Evolutionary conservation across 2,888 invertebrate genomes (phyloP).

Genomic region (Dryococelus australis): DNA sequence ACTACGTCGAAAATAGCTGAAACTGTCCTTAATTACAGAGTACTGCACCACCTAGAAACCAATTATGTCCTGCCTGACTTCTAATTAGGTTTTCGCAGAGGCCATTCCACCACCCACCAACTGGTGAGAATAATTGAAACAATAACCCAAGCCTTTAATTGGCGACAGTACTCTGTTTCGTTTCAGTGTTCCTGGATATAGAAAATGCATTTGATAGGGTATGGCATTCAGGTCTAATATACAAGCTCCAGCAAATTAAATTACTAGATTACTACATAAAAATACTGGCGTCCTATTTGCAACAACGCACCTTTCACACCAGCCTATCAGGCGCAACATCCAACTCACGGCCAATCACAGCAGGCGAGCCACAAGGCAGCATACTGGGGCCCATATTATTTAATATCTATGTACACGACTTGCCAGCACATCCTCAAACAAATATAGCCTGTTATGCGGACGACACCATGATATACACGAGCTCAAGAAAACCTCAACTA

Average conservation of each 20-base stretch:
- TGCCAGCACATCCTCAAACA: too few relatives aligned
- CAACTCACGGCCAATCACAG: not conserved
- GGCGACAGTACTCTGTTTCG: not conserved
- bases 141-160: not conserved
- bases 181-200: not conserved
- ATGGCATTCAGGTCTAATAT: not conserved
- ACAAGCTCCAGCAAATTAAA: not conserved
- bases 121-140: not conserved
- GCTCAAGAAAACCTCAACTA: too few relatives aligned
- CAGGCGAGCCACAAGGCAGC: not conserved
- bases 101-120: not conserved
- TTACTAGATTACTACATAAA: not conserved
- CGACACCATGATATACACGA: too few relatives aligned
- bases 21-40: not conserved
- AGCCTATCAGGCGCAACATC: not conserved
- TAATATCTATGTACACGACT: too few relatives aligned
- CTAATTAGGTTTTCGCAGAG: not conserved
- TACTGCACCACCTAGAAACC: not conserved
- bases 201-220: not conserved
- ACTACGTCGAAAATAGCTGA: not conserved
- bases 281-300: not conserved
- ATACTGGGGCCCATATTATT: not conserved
- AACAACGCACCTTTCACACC: not conserved
- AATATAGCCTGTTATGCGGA: too few relatives aligned
- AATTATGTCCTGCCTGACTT: too few relatives aligned